Evolutionary conservation across 2,888 invertebrate genomes (phyloP).

Genomic region (Leistus spinibarbis): DNA sequence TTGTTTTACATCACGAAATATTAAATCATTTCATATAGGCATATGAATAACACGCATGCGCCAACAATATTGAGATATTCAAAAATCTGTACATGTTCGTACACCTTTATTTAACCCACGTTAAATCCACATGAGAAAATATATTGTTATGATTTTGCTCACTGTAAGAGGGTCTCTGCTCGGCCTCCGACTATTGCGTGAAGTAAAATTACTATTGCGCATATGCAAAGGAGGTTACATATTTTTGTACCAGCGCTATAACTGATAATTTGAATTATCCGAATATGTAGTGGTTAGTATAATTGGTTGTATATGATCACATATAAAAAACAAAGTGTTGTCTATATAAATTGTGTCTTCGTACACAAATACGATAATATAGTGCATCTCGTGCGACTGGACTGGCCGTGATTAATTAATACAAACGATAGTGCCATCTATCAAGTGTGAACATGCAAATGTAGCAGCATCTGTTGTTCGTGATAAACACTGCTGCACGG

Average conservation of each 20-base stretch:
- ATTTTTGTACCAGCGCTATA: too few species aligned
- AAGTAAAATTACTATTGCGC: too few species aligned
- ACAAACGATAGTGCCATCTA: constrained; percentile 29
- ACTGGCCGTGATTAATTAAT: constrained; percentile 28
- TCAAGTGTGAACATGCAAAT: constrained; percentile 39
- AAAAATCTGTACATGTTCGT: not conserved
- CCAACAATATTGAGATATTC: not conserved
- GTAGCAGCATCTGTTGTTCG: constrained; percentile 41
- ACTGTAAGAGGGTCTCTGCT: too few species aligned
- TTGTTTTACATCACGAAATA: not conserved
- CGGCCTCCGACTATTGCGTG: too few species aligned
- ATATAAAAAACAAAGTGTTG: not conserved
- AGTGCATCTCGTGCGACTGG: not conserved
- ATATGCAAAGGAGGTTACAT: too few species aligned
- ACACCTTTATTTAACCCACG: not conserved
- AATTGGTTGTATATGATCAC: not conserved
- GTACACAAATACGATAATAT: not conserved
- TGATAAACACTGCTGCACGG: constrained; percentile 42
- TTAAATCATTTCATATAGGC: not conserved
- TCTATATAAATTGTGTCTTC: not conserved
- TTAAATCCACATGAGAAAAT: not conserved
- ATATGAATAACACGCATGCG: not conserved
- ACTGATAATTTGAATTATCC: too few species aligned
- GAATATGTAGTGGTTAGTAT: too few species aligned
- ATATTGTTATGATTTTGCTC: too few species aligned